A percentile compares a stretch with the other conserved stretches of the same genome.
Conservation (phyloP, 2,113 vertebrate genomes). For the Microtus oregoni region DNA sequence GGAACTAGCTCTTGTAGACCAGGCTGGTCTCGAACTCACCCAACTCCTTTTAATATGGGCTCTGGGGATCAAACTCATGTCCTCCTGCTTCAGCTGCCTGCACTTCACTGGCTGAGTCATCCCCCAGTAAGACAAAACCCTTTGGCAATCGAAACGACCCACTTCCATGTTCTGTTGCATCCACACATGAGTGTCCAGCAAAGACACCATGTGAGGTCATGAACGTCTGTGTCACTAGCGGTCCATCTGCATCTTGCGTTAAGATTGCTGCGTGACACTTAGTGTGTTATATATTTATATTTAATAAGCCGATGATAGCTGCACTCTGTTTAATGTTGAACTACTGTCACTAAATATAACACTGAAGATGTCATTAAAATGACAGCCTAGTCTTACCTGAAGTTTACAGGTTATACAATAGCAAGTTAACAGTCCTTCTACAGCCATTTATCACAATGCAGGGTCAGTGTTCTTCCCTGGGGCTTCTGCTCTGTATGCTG, state of each 20-base stretch:
- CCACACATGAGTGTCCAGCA: neutral
- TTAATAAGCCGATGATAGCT: neutral
- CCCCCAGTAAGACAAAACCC: neutral
- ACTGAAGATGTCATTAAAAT: slow-evolving; percentile 18
- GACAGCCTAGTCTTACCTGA: neutral
- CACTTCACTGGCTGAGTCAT: neutral
- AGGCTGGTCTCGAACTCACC: too few species aligned
- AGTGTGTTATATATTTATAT: neutral
- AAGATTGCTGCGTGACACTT: neutral
- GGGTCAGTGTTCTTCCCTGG: neutral
- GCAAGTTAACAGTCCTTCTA: neutral
- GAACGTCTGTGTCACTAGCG: neutral
- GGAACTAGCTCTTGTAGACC: too few species aligned
- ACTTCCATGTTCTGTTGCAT: neutral
- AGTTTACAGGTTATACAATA: neutral
- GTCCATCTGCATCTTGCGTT: neutral
- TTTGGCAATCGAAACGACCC: neutral
- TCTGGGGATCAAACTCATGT: neutral
- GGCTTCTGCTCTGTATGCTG: neutral
- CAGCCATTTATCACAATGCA: neutral
- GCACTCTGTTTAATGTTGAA: neutral
- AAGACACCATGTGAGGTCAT: neutral
- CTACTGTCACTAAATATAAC: neutral
- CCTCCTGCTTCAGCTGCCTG: too few species aligned
- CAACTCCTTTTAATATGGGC: neutral